A percentile compares a stretch with the other conserved stretches of the same genome.
phyloP scores from a whole-genome alignment of 23 tunicate genomes.

The Corella eumyota region DNA sequence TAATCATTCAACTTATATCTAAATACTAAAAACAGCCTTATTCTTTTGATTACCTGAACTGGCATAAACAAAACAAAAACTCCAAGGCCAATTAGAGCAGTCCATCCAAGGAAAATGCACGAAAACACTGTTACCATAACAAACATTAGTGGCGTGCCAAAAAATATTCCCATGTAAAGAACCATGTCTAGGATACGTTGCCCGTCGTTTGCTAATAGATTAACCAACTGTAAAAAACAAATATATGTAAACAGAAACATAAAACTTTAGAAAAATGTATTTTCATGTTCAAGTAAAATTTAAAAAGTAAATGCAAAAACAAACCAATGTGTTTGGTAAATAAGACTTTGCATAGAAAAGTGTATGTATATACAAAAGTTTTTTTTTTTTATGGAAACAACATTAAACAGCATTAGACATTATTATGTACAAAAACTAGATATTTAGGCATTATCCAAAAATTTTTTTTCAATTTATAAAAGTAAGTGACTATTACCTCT shows the following conservation, averaged over 20 bases:
- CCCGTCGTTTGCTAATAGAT: slow-evolving; percentile 82
- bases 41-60: slow-evolving; percentile 30
- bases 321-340: too few species aligned
- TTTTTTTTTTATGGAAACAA: too few species aligned
- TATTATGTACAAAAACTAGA: not conserved
- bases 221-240: slow-evolving; percentile 39
- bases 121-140: slow-evolving; percentile 34
- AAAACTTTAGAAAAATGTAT: too few species aligned
- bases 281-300: too few species aligned
- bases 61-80: slow-evolving; percentile 62
- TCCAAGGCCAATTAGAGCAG: slow-evolving; percentile 61
- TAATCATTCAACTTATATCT: not conserved
- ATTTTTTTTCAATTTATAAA: too few species aligned
- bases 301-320: too few species aligned
- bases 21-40: too few species aligned
- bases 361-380: too few species aligned
- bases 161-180: slow-evolving; percentile 45
- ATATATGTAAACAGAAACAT: not conserved
- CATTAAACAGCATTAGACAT: too few species aligned
- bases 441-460: not conserved
- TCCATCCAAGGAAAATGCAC: slow-evolving; percentile 73
- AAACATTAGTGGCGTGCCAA: slow-evolving; percentile 77
- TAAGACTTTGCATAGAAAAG: too few species aligned
- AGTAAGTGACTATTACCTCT: too few species aligned
- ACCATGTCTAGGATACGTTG: slow-evolving; percentile 79